These are phyloP conservation scores for Lamprotornis superbus DNA, from an alignment of 2,113 vertebrate species.

Conservation along the genomic window DNA sequence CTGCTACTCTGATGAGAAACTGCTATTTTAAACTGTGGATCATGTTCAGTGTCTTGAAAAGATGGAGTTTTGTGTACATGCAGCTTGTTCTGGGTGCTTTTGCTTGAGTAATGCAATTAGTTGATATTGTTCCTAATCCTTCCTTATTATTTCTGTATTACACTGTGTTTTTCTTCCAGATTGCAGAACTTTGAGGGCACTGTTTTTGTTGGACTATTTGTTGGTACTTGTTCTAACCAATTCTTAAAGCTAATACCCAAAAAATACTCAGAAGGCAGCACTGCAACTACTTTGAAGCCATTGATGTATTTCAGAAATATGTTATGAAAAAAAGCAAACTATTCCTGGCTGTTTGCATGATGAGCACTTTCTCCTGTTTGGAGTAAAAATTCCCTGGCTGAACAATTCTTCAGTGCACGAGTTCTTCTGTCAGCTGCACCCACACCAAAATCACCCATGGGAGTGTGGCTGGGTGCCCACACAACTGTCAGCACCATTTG, in stretches of 20 bases:
- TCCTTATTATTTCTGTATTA: background rate
- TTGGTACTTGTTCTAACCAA: background rate
- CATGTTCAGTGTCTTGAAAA: background rate
- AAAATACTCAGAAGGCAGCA: background rate
- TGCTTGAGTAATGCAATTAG: background rate
- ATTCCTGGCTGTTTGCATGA: background rate
- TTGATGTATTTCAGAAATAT: background rate
- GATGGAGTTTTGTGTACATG: rapidly evolving
- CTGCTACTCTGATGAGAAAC: background rate
- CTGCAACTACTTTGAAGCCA: background rate
- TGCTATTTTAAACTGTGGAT: background rate
- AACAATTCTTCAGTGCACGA: background rate
- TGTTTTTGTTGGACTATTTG: background rate
- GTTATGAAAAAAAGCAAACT: background rate
- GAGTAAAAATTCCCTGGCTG: background rate
- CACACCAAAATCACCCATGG: background rate
- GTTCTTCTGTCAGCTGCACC: background rate
- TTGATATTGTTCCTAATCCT: background rate
- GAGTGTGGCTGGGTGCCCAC: background rate
- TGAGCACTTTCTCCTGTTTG: background rate
- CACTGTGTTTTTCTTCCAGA: background rate
- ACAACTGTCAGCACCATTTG: rapidly evolving
- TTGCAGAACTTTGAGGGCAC: background rate
- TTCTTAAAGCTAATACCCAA: background rate
- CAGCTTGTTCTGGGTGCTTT: background rate